Percentiles rank a stretch among this genome's conserved stretches.
These are phyloP conservation scores for Pogona vitticeps DNA, from an alignment of 2,113 vertebrate genomes.

Conservation along the genomic window DNA sequence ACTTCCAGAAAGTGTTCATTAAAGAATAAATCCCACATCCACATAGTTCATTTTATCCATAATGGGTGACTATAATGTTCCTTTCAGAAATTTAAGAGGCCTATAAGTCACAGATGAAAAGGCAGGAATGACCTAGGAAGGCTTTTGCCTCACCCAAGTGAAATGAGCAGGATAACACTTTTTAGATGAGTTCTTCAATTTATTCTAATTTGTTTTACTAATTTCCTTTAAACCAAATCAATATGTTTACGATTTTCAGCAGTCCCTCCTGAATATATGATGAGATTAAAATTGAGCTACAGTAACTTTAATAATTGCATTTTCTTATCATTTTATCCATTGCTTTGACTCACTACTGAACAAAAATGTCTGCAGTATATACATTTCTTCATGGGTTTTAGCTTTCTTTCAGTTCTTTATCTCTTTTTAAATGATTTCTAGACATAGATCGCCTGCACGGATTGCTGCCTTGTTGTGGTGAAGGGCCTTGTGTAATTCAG, in stretches of 20 bases:
- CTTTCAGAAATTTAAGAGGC: slow-evolving; percentile 60
- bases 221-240: slow-evolving; percentile 58
- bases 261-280: slow-evolving; percentile 38
- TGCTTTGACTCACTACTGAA: not conserved
- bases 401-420: not conserved
- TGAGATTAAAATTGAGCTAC: slow-evolving; percentile 33
- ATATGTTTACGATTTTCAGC: slow-evolving; percentile 49
- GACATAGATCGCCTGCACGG: no score
- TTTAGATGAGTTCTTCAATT: slow-evolving; percentile 44
- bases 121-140: slow-evolving; percentile 59
- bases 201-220: slow-evolving; percentile 48
- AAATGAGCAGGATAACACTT: slow-evolving; percentile 56
- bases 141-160: slow-evolving; percentile 37
- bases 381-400: not conserved
- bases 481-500: no score
- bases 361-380: not conserved
- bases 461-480: no score
- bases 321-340: not conserved
- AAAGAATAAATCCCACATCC: slow-evolving; percentile 50
- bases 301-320: not conserved
- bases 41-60: slow-evolving; percentile 61
- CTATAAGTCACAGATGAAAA: slow-evolving; percentile 45
- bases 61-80: slow-evolving; percentile 65
- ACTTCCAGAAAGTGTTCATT: slow-evolving; percentile 34
- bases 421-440: not conserved